Evolutionary conservation across 2,888 invertebrate genomes (phyloP).

Genomic region (Criorhina ranunculi): DNA sequence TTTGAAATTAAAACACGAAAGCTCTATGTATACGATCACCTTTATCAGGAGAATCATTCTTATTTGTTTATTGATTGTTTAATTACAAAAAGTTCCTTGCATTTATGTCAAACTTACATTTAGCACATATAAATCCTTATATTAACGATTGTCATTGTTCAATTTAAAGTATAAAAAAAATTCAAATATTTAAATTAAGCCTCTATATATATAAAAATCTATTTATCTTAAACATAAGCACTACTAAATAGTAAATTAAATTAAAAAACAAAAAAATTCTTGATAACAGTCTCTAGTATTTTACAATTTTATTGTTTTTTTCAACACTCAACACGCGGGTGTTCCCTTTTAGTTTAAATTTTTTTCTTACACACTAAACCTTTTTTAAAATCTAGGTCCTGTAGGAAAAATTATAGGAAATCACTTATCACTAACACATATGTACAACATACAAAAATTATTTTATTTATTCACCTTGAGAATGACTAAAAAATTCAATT

Average conservation of each 20-base stretch:
- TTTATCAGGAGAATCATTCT: conserved; percentile 2
- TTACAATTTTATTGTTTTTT: conserved; percentile 32
- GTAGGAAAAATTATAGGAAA: conserved; percentile 55
- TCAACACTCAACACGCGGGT: conserved; percentile 2
- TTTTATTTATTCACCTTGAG: conserved; percentile 49
- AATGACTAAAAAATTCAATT: conserved; percentile 53
- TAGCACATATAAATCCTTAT: conserved; percentile 6
- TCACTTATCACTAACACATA: conserved; percentile 48
- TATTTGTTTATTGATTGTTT: conserved; percentile 44
- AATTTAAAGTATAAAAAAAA: conserved; percentile 23
- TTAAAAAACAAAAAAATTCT: conserved; percentile 36
- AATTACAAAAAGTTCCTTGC: conserved; percentile 27
- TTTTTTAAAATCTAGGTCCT: conserved; percentile 23
- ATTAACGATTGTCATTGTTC: neutral
- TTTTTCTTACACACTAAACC: conserved; percentile 6
- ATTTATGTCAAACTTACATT: neutral
- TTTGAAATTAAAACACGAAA: neutral
- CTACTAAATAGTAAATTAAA: neutral
- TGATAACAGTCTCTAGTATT: conserved; percentile 49
- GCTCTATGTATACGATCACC: conserved; percentile 22
- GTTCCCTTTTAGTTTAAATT: neutral
- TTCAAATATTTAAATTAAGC: conserved; percentile 39
- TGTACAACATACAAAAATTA: conserved; percentile 72
- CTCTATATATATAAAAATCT: conserved; percentile 61
- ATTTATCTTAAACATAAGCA: conserved; percentile 19